Conservation (phyloP, 2,797 vertebrate genomes). For the Protosalanx chinensis region DNA sequence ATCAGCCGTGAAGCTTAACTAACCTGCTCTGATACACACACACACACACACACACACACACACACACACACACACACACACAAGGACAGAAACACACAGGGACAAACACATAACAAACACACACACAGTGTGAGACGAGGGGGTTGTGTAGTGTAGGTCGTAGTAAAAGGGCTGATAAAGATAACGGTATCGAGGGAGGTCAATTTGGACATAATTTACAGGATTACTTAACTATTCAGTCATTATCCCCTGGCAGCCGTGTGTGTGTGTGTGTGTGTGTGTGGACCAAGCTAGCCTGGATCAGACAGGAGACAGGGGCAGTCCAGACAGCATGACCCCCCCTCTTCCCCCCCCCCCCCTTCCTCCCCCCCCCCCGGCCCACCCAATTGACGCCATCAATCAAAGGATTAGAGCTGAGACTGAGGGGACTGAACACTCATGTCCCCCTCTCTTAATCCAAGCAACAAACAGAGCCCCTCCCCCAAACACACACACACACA, state of each 20-base stretch:
- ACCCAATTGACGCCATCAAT: slow-evolving; percentile 66
- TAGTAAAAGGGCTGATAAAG: too few species aligned
- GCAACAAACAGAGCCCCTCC: slow-evolving; percentile 36
- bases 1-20: slow-evolving; percentile 46
- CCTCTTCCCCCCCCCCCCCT: slow-evolving; percentile 35
- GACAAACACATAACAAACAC: too few species aligned
- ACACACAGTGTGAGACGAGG: not conserved
- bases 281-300: slow-evolving; percentile 32
- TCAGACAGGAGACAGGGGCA: slow-evolving; percentile 51
- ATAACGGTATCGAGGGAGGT: not conserved
- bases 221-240: too few species aligned
- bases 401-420: slow-evolving; percentile 50
- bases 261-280: slow-evolving; percentile 12
- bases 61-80: slow-evolving; percentile 31
- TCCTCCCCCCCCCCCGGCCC: slow-evolving; percentile 48
- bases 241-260: not conserved
- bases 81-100: slow-evolving; percentile 11
- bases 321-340: slow-evolving; percentile 40
- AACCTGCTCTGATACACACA: not conserved
- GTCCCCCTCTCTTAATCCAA: slow-evolving; percentile 44
- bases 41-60: slow-evolving; percentile 12
- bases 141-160: not conserved
- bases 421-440: slow-evolving; percentile 48
- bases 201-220: too few species aligned
- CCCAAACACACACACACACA: slow-evolving; percentile 10